Percentiles rank a stretch among this genome's conserved stretches.
These are phyloP conservation scores for Criorhina ranunculi DNA, from an alignment of 2,888 invertebrate species.

Conservation along the genomic window DNA sequence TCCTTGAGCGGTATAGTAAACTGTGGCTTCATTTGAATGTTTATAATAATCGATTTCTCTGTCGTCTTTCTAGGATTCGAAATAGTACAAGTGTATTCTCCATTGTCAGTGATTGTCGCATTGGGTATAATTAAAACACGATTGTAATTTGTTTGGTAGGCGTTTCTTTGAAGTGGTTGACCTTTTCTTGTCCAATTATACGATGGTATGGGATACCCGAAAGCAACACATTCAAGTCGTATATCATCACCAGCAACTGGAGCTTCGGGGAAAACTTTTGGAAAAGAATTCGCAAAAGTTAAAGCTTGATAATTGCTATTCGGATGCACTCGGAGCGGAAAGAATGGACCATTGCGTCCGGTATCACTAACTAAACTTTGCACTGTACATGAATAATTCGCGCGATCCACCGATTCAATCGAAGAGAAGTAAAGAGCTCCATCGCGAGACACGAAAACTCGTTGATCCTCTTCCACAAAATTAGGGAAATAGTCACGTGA, in stretches of 20 bases:
- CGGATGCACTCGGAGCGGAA: slow-evolving; percentile 91
- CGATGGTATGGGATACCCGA: slow-evolving; percentile 97
- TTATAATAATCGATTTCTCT: slow-evolving; percentile 90
- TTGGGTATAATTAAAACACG: slow-evolving; percentile 94
- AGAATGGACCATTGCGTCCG: slow-evolving; percentile 96
- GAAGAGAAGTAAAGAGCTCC: slow-evolving; percentile 98
- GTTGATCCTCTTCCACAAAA: slow-evolving; percentile 95
- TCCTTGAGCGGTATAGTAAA: slow-evolving; percentile 95
- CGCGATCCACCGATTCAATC: slow-evolving; percentile 94
- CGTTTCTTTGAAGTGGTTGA: slow-evolving; percentile 89
- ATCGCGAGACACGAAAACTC: slow-evolving; percentile 97
- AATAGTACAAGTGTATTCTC: slow-evolving; percentile 95
- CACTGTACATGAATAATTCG: slow-evolving; percentile 96
- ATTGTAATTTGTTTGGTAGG: slow-evolving; percentile 90
- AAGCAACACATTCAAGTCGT: slow-evolving; percentile 96
- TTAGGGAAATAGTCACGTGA: slow-evolving; percentile 95
- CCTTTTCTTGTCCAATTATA: slow-evolving; percentile 96
- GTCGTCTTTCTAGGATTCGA: slow-evolving; percentile 91
- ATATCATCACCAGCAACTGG: slow-evolving; percentile 96
- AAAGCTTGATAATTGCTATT: slow-evolving; percentile 96
- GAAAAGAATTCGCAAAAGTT: slow-evolving; percentile 97
- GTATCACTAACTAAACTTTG: slow-evolving; percentile 94
- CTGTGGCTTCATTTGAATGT: slow-evolving; percentile 95
- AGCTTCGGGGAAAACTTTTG: slow-evolving; percentile 97
- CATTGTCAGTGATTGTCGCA: slow-evolving; percentile 96